Percentiles rank a stretch among this genome's conserved stretches.
Evolutionary conservation across 2,888 invertebrate genomes (phyloP).

Genomic region (Amphipoea oculea): DNA sequence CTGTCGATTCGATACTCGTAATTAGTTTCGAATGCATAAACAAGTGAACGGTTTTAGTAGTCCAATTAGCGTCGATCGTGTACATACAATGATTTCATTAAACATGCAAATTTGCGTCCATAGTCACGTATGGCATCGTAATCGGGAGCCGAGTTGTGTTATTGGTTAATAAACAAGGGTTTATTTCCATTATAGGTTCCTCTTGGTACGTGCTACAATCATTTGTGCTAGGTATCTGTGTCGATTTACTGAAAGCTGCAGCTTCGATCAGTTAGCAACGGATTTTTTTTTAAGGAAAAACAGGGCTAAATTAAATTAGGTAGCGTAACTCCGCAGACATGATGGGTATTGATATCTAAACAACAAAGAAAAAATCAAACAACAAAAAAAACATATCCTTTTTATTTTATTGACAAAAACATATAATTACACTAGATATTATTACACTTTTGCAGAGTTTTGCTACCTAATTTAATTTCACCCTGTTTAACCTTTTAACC

Average conservation of each 20-base stretch:
- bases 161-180: conserved; percentile 69
- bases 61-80: conserved; percentile 82
- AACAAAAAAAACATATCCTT: neutral
- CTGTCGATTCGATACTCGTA: conserved; percentile 72
- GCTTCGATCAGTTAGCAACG: neutral
- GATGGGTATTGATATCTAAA: neutral
- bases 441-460: neutral
- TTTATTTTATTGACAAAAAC: neutral
- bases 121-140: conserved; percentile 76
- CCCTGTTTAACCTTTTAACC: no score
- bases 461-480: neutral
- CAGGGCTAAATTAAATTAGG: neutral
- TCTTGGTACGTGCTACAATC: conserved; percentile 6
- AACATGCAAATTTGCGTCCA: conserved; percentile 83
- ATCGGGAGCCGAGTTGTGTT: conserved; percentile 69
- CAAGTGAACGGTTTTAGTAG: conserved; percentile 81
- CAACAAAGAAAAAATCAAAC: no score
- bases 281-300: neutral
- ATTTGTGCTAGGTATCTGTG: conserved; percentile 29
- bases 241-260: neutral
- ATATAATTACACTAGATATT: neutral
- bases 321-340: neutral
- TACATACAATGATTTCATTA: conserved; percentile 86
- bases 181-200: conserved; percentile 46
- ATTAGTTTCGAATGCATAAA: conserved; percentile 81